These are phyloP conservation scores for Haplochromis vanheusdeni DNA, from an alignment of 2,113 vertebrate species.

Conservation along the genomic window DNA sequence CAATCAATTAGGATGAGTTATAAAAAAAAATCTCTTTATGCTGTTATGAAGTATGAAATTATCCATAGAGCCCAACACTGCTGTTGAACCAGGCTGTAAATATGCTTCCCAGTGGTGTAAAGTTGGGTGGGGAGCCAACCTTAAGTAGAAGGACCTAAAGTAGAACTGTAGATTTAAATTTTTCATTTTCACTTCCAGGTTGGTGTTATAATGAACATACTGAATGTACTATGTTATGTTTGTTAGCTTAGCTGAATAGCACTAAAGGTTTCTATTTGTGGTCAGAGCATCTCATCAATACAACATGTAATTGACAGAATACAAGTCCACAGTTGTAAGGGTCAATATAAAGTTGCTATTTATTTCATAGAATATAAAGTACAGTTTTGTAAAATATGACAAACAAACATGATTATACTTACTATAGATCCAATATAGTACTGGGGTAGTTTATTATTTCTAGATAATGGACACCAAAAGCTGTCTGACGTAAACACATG, in stretches of 20 bases:
- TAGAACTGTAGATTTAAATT: neutral
- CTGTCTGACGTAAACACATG: constrained; percentile 4
- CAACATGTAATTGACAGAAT: neutral
- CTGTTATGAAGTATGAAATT: neutral
- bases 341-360: constrained; percentile 54
- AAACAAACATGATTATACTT: constrained; percentile 44
- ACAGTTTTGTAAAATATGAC: constrained; percentile 55
- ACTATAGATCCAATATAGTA: constrained; percentile 39
- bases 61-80: neutral
- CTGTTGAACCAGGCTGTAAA: neutral
- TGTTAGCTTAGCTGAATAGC: neutral
- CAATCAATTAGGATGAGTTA: neutral
- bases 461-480: neutral
- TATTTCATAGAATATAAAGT: constrained; percentile 59
- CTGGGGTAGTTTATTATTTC: constrained; percentile 8
- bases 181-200: neutral
- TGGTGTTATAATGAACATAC: too few species aligned
- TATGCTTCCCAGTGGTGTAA: neutral
- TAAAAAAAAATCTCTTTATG: neutral
- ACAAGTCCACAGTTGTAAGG: neutral
- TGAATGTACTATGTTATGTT: neutral
- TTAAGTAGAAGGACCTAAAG: neutral
- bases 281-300: neutral
- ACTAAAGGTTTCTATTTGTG: neutral
- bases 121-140: neutral